These are phyloP conservation scores for Odobenus rosmarus DNA, from an alignment of 2,113 vertebrate genomes.

Conservation along the genomic window DNA sequence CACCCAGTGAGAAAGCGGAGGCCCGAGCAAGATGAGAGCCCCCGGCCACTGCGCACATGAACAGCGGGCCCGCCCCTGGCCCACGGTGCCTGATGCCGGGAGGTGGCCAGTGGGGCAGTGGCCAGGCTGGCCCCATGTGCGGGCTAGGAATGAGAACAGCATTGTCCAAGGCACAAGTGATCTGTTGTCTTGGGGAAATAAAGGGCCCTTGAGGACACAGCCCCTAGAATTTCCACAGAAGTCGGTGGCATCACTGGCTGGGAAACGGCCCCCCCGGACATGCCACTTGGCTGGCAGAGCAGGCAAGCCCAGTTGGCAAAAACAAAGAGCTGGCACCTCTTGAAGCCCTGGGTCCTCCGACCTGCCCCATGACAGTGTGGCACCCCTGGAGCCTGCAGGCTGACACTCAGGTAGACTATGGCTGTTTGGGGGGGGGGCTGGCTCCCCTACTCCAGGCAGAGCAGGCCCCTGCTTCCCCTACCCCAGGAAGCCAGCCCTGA, in stretches of 20 bases:
- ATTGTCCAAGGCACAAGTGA: conserved; percentile 57
- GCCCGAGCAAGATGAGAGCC: not conserved
- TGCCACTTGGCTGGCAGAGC: not conserved
- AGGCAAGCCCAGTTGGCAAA: conserved; percentile 36
- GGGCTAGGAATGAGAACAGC: not conserved
- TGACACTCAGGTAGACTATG: not conserved
- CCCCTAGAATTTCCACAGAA: conserved; percentile 51
- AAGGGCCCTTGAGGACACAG: conserved; percentile 45
- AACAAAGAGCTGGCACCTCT: conserved; percentile 15
- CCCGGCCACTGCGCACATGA: not conserved
- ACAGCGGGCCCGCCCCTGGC: not conserved
- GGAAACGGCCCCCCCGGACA: not conserved
- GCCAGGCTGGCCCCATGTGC: not conserved
- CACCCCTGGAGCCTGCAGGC: not conserved
- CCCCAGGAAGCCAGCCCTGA: not conserved
- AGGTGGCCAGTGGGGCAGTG: not conserved
- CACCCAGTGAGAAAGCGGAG: not conserved
- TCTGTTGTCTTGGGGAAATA: conserved; percentile 51
- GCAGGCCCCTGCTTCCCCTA: not conserved
- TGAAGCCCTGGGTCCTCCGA: not conserved
- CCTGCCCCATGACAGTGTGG: not conserved
- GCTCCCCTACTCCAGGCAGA: not conserved
- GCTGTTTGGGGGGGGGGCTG: not conserved
- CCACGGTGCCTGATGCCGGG: not conserved
- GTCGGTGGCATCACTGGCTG: not conserved